Conservation (phyloP, 2,888 invertebrate genomes). For the Folsomia candida region DNA sequence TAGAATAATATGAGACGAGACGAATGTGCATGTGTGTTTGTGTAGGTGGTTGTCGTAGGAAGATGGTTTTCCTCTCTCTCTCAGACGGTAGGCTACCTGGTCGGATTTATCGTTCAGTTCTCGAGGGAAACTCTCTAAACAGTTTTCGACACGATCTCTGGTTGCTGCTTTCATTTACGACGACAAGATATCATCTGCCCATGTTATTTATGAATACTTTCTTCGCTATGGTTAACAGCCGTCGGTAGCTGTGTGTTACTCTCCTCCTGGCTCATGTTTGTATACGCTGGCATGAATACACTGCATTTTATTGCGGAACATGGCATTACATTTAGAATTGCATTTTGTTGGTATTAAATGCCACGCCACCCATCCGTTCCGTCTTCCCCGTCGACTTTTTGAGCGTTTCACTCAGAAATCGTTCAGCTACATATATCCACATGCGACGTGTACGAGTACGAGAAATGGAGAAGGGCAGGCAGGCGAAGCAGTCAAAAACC, state of each 20-base stretch:
- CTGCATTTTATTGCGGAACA: not conserved
- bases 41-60: not conserved
- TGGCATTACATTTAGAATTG: not conserved
- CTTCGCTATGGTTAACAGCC: not conserved
- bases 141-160: not conserved
- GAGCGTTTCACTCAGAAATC: too few species aligned
- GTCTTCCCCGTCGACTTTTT: not conserved
- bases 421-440: too few species aligned
- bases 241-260: too few species aligned
- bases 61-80: not conserved
- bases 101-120: not conserved
- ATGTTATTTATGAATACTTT: not conserved
- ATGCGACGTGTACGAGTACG: too few species aligned
- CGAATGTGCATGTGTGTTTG: not conserved
- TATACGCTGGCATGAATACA: not conserved
- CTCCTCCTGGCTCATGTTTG: not conserved
- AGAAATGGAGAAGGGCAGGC: too few species aligned
- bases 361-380: not conserved
- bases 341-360: not conserved
- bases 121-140: too few species aligned
- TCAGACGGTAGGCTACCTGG: not conserved
- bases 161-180: not conserved
- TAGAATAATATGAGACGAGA: not conserved
- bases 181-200: not conserved
- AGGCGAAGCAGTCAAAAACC: too few species aligned